Evolutionary conservation across 2,888 invertebrate genomes (phyloP).

Genomic region (Noctuana brunneofusca): DNA sequence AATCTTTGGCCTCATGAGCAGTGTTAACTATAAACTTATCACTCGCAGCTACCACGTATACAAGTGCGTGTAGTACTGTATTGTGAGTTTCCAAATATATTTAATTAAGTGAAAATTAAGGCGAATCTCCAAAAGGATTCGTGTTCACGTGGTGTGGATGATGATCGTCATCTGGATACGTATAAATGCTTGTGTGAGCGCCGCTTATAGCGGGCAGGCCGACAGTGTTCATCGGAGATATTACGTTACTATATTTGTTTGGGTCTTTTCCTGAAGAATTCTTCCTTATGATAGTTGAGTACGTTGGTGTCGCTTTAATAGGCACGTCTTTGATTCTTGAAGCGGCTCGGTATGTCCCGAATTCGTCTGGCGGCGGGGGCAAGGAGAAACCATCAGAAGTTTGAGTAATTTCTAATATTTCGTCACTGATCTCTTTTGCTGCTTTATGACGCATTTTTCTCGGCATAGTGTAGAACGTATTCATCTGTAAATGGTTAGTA

Average conservation of each 20-base stretch:
- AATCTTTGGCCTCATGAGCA: constrained; percentile 4
- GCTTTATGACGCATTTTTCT: constrained; percentile 69
- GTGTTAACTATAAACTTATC: background rate
- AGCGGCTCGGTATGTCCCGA: constrained; percentile 68
- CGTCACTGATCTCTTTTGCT: constrained; percentile 69
- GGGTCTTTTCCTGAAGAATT: constrained; percentile 57
- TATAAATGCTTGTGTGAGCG: constrained; percentile 59
- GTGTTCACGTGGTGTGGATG: constrained; percentile 64
- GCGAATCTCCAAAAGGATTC: constrained; percentile 69
- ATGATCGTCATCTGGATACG: constrained; percentile 68
- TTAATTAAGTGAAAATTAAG: constrained; percentile 37
- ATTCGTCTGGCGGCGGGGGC: constrained; percentile 77
- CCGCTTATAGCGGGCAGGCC: constrained; percentile 69
- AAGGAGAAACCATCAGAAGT: constrained; percentile 73
- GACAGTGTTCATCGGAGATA: constrained; percentile 70
- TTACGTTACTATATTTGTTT: constrained; percentile 55
- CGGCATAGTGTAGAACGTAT: constrained; percentile 77
- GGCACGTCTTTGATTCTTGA: constrained; percentile 69
- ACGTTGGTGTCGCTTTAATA: constrained; percentile 60
- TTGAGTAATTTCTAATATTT: constrained; percentile 70
- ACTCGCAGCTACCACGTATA: background rate
- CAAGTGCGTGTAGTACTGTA: background rate
- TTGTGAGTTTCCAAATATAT: background rate
- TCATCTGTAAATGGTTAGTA: constrained; percentile 60
- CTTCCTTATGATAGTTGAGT: constrained; percentile 64